Evolutionary conservation across 2,888 invertebrate species (phyloP).

Genomic region (Amiota communis): DNA sequence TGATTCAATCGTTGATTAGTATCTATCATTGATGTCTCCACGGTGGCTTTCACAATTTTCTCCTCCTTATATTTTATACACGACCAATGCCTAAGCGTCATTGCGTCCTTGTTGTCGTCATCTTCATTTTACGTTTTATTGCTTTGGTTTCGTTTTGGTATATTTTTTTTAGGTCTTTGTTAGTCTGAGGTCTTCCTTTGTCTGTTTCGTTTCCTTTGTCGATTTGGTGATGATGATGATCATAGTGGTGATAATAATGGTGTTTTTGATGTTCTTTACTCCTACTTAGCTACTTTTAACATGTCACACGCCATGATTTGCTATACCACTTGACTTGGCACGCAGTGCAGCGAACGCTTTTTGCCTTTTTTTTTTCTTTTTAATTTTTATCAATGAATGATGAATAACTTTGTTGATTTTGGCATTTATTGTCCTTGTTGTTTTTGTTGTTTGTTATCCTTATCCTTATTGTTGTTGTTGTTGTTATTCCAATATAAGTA

Average conservation of each 20-base stretch:
- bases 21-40: constrained; percentile 51
- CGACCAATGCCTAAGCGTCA: too few species aligned
- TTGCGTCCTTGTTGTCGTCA: constrained; percentile 12
- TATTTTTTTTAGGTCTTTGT: not conserved
- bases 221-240: not conserved
- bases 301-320: too few species aligned
- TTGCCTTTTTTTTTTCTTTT: not conserved
- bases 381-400: not conserved
- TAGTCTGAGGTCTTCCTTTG: not conserved
- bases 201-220: constrained; percentile 1
- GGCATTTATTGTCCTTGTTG: not conserved
- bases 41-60: too few species aligned
- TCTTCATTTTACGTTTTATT: not conserved
- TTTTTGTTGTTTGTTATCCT: not conserved
- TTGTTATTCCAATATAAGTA: too few species aligned
- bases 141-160: not conserved
- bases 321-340: not conserved
- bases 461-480: too few species aligned
- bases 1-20: constrained; percentile 60
- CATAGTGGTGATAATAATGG: not conserved
- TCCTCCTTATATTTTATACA: too few species aligned
- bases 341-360: not conserved
- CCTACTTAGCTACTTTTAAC: too few species aligned
- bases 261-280: not conserved
- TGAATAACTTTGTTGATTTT: constrained; percentile 19